phyloP scores from a whole-genome alignment of 2,888 invertebrate species.

The Spodoptera littoralis region DNA sequence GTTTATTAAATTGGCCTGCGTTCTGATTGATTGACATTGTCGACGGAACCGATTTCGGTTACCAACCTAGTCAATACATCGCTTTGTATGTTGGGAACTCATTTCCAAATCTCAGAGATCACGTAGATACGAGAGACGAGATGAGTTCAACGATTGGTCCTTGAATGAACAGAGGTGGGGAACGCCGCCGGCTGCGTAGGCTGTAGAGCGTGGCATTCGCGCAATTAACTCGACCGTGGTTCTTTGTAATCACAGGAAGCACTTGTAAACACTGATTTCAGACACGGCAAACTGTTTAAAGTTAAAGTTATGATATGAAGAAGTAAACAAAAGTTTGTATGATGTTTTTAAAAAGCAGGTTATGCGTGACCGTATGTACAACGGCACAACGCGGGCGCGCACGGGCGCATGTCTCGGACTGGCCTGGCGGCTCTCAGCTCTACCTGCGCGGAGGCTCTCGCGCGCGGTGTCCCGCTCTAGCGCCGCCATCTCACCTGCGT shows the following conservation, averaged over 20 bases:
- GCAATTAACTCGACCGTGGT: slow-evolving; percentile 73
- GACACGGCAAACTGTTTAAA: slow-evolving; percentile 32
- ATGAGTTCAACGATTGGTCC: slow-evolving; percentile 86
- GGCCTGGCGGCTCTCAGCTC: slow-evolving; percentile 70
- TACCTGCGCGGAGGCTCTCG: slow-evolving; percentile 77
- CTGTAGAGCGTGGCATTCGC: slow-evolving; percentile 86
- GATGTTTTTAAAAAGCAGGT: slow-evolving; percentile 71
- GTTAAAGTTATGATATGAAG: slow-evolving; percentile 26
- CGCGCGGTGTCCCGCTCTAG: slow-evolving; percentile 73
- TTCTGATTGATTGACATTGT: slow-evolving; percentile 88
- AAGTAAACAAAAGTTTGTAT: slow-evolving; percentile 55
- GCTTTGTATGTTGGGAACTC: slow-evolving; percentile 65
- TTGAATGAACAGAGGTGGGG: slow-evolving; percentile 86
- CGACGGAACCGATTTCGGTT: slow-evolving; percentile 70
- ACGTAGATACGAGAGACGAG: slow-evolving; percentile 74
- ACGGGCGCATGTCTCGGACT: slow-evolving; percentile 78
- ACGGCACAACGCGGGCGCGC: slow-evolving; percentile 77
- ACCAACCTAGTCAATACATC: slow-evolving; percentile 73
- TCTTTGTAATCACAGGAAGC: slow-evolving; percentile 50
- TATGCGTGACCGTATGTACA: slow-evolving; percentile 60
- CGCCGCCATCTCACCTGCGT: slow-evolving; percentile 73
- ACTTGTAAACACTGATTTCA: slow-evolving; percentile 58
- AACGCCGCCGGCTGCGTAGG: slow-evolving; percentile 86
- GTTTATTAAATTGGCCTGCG: slow-evolving; percentile 84
- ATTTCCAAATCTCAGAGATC: slow-evolving; percentile 75